Percentiles rank a stretch among this genome's conserved stretches.
Evolutionary conservation across 2,888 invertebrate genomes (phyloP).

Genomic region (Ditula angustiorana): DNA sequence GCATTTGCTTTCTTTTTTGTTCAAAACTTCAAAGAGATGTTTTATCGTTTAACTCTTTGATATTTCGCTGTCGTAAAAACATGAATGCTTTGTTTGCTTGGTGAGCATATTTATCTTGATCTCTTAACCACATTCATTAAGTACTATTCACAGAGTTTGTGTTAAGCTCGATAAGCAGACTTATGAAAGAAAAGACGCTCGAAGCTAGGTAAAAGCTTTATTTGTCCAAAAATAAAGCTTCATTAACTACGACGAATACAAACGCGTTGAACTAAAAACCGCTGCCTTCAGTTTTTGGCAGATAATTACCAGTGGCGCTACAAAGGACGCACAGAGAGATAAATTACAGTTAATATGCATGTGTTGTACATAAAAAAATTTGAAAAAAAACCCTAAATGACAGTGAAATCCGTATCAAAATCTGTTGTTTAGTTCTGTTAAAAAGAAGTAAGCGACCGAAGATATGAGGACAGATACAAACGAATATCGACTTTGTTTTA

Average conservation of each 20-base stretch:
- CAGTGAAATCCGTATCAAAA: too few species aligned
- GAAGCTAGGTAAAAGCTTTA: not conserved
- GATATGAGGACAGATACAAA: too few species aligned
- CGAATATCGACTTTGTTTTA: not conserved
- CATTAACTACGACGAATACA: too few species aligned
- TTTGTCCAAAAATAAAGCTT: too few species aligned
- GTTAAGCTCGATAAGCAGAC: not conserved
- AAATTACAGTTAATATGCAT: too few species aligned
- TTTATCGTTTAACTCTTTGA: constrained; percentile 8
- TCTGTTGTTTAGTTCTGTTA: too few species aligned
- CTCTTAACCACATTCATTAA: not conserved
- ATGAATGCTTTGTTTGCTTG: not conserved
- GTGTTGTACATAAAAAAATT: too few species aligned
- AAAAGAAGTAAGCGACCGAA: too few species aligned
- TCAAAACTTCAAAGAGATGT: constrained; percentile 7
- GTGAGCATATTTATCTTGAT: not conserved
- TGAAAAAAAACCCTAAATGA: not conserved
- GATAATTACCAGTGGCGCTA: too few species aligned
- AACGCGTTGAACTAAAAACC: too few species aligned
- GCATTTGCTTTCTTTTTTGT: not conserved
- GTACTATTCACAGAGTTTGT: not conserved
- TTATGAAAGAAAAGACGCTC: not conserved
- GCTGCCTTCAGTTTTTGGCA: too few species aligned
- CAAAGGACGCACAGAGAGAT: too few species aligned
- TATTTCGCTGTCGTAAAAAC: not conserved